Evolutionary conservation across 2,113 vertebrate genomes (phyloP).

Genomic region (Rana temporaria): DNA sequence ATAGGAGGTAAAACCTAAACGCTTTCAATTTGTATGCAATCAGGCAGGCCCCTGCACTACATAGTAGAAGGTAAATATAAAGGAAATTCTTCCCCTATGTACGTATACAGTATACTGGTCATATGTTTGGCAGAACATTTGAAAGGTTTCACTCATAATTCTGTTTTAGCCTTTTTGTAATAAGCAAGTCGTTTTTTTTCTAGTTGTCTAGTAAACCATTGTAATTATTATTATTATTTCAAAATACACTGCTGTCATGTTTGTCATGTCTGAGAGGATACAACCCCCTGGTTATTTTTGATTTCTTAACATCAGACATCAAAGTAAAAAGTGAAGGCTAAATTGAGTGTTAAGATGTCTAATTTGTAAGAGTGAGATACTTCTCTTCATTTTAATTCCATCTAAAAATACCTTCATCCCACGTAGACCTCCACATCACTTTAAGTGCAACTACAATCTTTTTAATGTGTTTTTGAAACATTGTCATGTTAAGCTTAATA

Average conservation of each 20-base stretch:
- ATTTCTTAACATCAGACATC: conserved; percentile 3
- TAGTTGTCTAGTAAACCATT: too few species aligned
- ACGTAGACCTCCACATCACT: background rate
- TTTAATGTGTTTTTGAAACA: background rate
- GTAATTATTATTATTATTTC: background rate
- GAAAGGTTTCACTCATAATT: background rate
- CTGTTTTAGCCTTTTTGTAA: too few species aligned
- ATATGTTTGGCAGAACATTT: too few species aligned
- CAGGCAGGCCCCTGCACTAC: too few species aligned
- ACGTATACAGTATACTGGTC: too few species aligned
- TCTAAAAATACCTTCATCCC: background rate
- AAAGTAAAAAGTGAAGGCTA: background rate
- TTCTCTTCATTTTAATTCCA: background rate
- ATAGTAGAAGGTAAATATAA: too few species aligned
- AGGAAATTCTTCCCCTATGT: too few species aligned
- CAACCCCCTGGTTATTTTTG: background rate
- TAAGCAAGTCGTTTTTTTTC: too few species aligned
- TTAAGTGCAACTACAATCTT: background rate
- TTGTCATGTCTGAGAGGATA: background rate
- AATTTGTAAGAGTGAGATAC: background rate
- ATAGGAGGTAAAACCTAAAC: too few species aligned
- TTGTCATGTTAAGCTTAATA: too few species aligned
- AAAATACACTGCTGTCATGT: conserved; percentile 2
- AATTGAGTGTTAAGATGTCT: background rate
- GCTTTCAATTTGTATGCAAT: too few species aligned